Evolutionary conservation across 1,140 invertebrate genomes (phyloP), one percentile per base, ranked within the genome.

Genomic region (Phymastichus coffea): DNA sequence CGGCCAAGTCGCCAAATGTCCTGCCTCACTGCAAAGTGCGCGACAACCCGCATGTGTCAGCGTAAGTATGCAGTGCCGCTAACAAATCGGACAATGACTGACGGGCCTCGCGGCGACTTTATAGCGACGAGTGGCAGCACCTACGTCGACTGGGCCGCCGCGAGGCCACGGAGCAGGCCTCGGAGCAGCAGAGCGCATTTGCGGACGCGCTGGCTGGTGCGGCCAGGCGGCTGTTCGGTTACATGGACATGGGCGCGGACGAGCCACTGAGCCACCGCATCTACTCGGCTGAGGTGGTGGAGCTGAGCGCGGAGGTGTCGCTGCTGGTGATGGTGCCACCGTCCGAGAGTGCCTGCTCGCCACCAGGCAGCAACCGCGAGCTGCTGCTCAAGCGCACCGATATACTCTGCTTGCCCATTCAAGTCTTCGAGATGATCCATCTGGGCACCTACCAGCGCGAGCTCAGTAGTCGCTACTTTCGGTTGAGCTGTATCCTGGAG

Each of bases 11-110:
- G 1, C 96, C 96, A 9, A 98, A 97, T 77, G 90, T 97, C 61
- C 83, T 97, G 63, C 96, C 95, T 2, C 91, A 95, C 78, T 89
- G 88, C 57, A 93, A 95, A 76, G 87, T 98, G 44, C 83, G 96
- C 49, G 92, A 96, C 65, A 97, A 97, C 81, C 90, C 95, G 3
- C 95, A 98, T 74, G 92, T 98, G 0, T 96, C 95, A 15, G 91
- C 89, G 92, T 94, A 83, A 87, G 88, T 85, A n/a, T n/a, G n/a
- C n/a, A n/a, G n/a, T n/a, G n/a, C n/a, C n/a, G n/a, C n/a, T n/a
- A n/a, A n/a, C n/a, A n/a, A n/a, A n/a, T n/a, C n/a, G n/a, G n/a
- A n/a, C n/a, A n/a, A n/a, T n/a, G n/a, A n/a, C n/a, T n/a, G n/a
- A n/a, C n/a, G n/a, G n/a, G n/a, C n/a, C n/a, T n/a, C n/a, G 40